Evolutionary conservation across 2,888 invertebrate species (phyloP).

Genomic region (Lathronympha strigana): DNA sequence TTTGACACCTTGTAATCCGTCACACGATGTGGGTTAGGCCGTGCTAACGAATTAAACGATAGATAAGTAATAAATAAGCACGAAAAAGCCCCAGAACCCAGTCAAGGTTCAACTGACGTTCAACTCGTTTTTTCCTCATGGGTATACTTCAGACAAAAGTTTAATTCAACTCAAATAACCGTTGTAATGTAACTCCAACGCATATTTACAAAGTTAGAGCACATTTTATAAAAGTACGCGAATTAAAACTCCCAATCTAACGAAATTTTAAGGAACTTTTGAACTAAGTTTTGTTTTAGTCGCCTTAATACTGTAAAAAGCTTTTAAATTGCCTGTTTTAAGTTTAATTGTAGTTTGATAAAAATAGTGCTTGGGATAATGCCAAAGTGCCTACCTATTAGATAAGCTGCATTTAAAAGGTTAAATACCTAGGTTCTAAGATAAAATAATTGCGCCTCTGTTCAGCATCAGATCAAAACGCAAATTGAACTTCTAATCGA

Average conservation of each 20-base stretch:
- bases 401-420: too few relatives aligned
- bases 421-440: too few relatives aligned
- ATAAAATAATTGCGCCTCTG: too few relatives aligned
- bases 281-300: neutral
- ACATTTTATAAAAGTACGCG: conserved; percentile 5
- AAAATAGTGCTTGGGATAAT: neutral
- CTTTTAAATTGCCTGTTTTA: neutral
- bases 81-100: too few relatives aligned
- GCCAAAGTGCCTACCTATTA: too few relatives aligned
- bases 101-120: neutral
- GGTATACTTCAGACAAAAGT: neutral
- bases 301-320: neutral
- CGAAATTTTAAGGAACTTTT: conserved; percentile 7
- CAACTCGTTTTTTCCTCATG: neutral
- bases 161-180: conserved; percentile 1
- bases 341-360: neutral
- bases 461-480: neutral
- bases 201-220: conserved; percentile 11
- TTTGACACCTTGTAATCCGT: too few relatives aligned
- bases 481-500: neutral
- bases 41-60: too few relatives aligned
- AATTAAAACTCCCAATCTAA: neutral
- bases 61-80: too few relatives aligned
- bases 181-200: neutral
- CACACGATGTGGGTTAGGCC: too few relatives aligned